Evolutionary conservation across 2,888 invertebrate species (phyloP).

Genomic region (Melinopterus prodromus): DNA sequence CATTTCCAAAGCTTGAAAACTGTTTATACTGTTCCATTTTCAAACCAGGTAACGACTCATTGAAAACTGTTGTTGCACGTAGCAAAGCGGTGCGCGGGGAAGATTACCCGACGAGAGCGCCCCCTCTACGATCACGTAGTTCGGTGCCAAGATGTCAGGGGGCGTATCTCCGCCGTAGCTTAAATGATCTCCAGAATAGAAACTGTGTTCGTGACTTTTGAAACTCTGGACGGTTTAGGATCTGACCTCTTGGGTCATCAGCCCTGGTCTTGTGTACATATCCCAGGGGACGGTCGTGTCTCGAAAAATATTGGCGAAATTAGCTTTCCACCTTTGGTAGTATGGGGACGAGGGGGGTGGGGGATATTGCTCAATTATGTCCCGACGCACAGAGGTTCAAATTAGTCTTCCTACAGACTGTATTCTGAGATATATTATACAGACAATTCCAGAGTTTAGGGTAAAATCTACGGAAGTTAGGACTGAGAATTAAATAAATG

Average conservation of each 20-base stretch:
- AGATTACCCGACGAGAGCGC: neutral
- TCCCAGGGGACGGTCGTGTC: neutral
- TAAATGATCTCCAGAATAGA: neutral
- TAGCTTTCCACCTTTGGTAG: neutral
- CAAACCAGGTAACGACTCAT: neutral
- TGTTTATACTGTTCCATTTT: neutral
- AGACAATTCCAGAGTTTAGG: too few species aligned
- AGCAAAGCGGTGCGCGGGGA: neutral
- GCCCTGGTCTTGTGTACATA: neutral
- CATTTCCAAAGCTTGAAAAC: neutral
- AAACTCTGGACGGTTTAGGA: neutral
- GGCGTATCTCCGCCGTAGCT: neutral
- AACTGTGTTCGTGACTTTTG: neutral
- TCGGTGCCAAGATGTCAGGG: neutral
- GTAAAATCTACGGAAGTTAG: too few species aligned
- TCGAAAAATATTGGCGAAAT: neutral
- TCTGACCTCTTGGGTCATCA: neutral
- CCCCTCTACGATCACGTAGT: neutral
- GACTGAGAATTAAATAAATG: too few species aligned
- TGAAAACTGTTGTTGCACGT: neutral
- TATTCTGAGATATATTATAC: too few species aligned
- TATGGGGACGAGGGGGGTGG: neutral
- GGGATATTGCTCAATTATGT: neutral
- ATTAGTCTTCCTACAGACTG: too few species aligned
- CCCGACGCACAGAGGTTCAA: too few species aligned